phyloP scores from a whole-genome alignment of 2,888 invertebrate genomes.

The Latheticus oryzae region DNA sequence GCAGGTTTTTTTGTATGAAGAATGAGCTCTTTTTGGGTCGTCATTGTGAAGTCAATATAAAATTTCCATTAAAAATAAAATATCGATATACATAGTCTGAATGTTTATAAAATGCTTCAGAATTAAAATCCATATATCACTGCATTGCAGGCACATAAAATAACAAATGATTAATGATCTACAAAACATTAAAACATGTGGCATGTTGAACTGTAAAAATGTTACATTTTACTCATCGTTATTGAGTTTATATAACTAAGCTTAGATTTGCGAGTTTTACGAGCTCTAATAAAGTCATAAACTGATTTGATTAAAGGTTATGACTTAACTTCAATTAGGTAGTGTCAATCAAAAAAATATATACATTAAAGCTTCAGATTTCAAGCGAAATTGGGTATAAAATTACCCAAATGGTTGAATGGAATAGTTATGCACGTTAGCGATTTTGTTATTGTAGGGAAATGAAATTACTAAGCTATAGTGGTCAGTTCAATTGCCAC shows the following conservation, averaged over 20 bases:
- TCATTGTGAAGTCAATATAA: slow-evolving; percentile 7
- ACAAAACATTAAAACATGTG: slow-evolving; percentile 5
- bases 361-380: slow-evolving; percentile 2
- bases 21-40: too few relatives aligned
- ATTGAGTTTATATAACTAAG: slow-evolving; percentile 18
- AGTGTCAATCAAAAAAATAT: too few relatives aligned
- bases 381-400: slow-evolving; percentile 2
- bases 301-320: slow-evolving; percentile 25
- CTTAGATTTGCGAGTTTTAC: slow-evolving; percentile 19
- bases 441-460: slow-evolving; percentile 25
- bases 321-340: slow-evolving; percentile 22
- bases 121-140: slow-evolving; percentile 7
- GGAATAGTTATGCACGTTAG: slow-evolving; percentile 24
- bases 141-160: slow-evolving; percentile 8
- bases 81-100: slow-evolving; percentile 6
- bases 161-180: slow-evolving; percentile 5
- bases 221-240: slow-evolving; percentile 11
- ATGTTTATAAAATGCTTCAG: slow-evolving; percentile 10
- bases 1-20: too few relatives aligned
- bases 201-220: slow-evolving; percentile 10
- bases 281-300: slow-evolving; percentile 24
- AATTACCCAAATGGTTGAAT: slow-evolving; percentile 12
- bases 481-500: slow-evolving; percentile 34
- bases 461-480: slow-evolving; percentile 18
- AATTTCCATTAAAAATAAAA: slow-evolving; percentile 5